Conservation (phyloP, 2,113 vertebrate genomes). For the Danionella cerebrum region DNA sequence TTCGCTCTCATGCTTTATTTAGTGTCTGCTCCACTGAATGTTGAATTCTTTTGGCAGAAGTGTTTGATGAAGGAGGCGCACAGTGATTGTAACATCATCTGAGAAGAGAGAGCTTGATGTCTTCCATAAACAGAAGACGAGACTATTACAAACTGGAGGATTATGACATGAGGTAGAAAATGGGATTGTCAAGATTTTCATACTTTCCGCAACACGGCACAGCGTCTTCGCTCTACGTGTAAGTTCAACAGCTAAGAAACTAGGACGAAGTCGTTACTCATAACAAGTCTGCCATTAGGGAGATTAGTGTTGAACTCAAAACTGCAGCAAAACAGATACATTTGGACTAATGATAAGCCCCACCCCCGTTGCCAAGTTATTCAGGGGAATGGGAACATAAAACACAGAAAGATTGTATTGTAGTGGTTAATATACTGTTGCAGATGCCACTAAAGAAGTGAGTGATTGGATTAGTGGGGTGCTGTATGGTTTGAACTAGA, state of each 20-base stretch:
- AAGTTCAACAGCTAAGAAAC: slow-evolving; percentile 25
- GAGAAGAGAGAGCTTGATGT: not conserved
- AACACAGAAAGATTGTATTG: too few relatives aligned
- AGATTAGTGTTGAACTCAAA: not conserved
- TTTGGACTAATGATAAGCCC: slow-evolving; percentile 1
- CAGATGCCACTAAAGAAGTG: too few relatives aligned
- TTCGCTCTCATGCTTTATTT: slow-evolving; percentile 27
- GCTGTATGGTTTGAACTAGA: too few relatives aligned
- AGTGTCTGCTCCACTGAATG: slow-evolving; percentile 10
- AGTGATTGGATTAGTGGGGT: too few relatives aligned
- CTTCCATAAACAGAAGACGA: slow-evolving; percentile 25
- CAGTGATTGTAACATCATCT: slow-evolving; percentile 22
- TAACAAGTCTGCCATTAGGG: slow-evolving; percentile 20
- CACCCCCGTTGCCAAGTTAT: not conserved
- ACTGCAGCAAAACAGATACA: not conserved
- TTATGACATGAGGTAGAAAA: slow-evolving; percentile 31
- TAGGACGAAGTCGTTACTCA: not conserved
- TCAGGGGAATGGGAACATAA: too few relatives aligned
- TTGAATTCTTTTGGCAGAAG: slow-evolving; percentile 30
- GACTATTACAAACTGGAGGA: slow-evolving; percentile 16
- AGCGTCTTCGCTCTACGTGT: slow-evolving; percentile 9
- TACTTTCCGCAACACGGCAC: not conserved
- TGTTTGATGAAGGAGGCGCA: not conserved
- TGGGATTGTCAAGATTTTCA: slow-evolving; percentile 15
- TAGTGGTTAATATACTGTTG: too few relatives aligned